These are phyloP conservation scores for Pitta sordida DNA, from an alignment of 2,113 vertebrate genomes.

Conservation along the genomic window DNA sequence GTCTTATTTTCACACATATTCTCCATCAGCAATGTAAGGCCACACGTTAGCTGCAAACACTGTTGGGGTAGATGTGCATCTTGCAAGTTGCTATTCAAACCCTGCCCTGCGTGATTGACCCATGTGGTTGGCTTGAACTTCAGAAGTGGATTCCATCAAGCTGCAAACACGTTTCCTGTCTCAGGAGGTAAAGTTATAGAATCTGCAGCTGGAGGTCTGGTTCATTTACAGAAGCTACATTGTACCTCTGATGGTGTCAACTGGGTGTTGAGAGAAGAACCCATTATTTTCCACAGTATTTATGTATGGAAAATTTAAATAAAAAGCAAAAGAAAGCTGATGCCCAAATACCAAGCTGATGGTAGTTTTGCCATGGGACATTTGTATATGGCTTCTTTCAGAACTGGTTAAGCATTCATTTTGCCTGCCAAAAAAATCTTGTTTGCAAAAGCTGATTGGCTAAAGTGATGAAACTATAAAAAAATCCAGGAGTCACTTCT, in stretches of 20 bases:
- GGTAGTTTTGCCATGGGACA: background rate
- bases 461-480: background rate
- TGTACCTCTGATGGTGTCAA: background rate
- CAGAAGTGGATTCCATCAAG: background rate
- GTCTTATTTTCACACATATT: background rate
- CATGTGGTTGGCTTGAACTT: background rate
- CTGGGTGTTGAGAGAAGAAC: background rate
- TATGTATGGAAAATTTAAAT: background rate
- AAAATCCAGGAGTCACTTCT: background rate
- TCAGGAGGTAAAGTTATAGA: background rate
- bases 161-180: background rate
- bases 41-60: rapidly evolving
- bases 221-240: background rate
- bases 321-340: background rate
- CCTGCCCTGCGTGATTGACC: rapidly evolving
- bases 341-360: background rate
- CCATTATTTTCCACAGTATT: background rate
- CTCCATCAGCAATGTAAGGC: background rate
- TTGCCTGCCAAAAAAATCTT: background rate
- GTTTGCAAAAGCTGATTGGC: background rate
- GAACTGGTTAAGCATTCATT: background rate
- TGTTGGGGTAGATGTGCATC: background rate
- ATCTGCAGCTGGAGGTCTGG: background rate
- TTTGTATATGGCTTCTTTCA: background rate
- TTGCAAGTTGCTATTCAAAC: background rate